Evolutionary conservation across 2,888 invertebrate genomes (phyloP), one percentile per base, ranked within the genome.

Genomic region (Stomorhina lunata): DNA sequence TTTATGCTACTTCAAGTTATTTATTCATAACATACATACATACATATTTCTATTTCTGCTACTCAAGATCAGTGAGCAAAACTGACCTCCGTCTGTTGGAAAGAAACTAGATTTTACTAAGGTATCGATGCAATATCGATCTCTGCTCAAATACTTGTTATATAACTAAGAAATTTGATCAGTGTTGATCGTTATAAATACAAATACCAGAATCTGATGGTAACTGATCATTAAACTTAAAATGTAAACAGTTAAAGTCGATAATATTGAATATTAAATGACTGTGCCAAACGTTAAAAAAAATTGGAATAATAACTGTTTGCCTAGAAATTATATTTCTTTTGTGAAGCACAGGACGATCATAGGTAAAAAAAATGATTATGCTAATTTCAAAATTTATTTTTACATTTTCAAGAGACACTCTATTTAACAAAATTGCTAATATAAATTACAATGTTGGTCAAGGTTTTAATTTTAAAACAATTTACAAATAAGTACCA

Each of bases 151-250:
- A 27, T 12, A 45, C 34, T 59, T 37, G 50, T 77, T 61, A 34
- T 61, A 68, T 53, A 68, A 76, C 22, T 43, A 53, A 9, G 27
- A 55, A 75, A 65, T 72, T 48, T 25, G 57, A 69, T 57, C 69
- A 12, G 43, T n/a, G n/a, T 29, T 45, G 43, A 29, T 40, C 25
- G 20, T 34, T 25, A 40, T 37, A 37, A 63, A 40, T 20, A 65
- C 34, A 20, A 34, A n/a, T n/a, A n/a, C n/a, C n/a, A 59, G 10
- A 53, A 27, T n/a, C n/a, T n/a, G 15, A 55, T 27, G 55, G 20
- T 20, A 34, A 59, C 1, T 37, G 12, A 4, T 37, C 22, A 22
- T 12, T 48, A 12, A 12, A 2, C 12, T 12, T 10, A 15, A 48
- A 48, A 48, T 12, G 0, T 22, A 12, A 48, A 22, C 12, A 7